phyloP scores from a whole-genome alignment of 2,113 vertebrate genomes.

The Clarias gariepinus region DNA sequence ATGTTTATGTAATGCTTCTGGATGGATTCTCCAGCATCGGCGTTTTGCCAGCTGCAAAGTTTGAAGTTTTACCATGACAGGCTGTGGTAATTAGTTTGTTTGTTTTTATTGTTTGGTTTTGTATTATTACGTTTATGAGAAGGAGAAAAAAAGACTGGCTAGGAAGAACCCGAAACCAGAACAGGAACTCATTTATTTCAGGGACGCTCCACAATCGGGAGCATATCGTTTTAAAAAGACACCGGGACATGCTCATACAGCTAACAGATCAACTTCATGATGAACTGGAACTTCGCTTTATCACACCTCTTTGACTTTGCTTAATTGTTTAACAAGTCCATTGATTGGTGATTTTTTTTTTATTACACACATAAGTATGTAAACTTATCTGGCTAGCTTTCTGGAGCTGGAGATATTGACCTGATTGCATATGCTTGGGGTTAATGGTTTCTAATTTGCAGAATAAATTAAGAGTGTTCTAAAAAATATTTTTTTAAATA shows the following conservation, averaged over 20 bases:
- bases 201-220: no score
- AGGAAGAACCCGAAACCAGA: no score
- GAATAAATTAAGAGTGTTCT: no score
- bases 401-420: background rate
- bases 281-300: background rate
- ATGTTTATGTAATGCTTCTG: no score
- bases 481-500: background rate
- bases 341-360: no score
- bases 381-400: background rate
- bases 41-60: background rate
- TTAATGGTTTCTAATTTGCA: no score
- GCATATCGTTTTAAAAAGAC: background rate
- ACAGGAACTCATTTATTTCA: no score
- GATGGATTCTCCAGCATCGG: no score
- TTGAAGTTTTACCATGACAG: background rate
- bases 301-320: background rate
- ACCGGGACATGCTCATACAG: background rate
- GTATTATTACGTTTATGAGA: no score
- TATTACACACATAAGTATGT: background rate
- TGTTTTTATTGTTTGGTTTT: background rate
- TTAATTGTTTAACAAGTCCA: background rate
- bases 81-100: no score
- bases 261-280: background rate
- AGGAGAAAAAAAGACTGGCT: no score
- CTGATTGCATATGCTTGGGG: background rate